Base-by-base conservation (phyloP, 1,140 invertebrate genomes). In the Macrotrachela quadricornifera region DNA sequence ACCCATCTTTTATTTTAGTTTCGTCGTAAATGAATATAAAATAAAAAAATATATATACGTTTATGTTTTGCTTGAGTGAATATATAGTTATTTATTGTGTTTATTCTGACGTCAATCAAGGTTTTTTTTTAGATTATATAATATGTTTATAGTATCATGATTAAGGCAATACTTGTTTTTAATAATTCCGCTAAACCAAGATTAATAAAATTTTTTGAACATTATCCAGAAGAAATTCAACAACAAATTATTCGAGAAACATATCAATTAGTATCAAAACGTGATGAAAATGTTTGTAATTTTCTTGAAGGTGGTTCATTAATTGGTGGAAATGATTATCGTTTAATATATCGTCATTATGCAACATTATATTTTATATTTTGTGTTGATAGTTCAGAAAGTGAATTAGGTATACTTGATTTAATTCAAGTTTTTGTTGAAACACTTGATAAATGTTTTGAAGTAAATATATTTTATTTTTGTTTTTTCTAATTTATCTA, bases 171-270 rank as follows among this genome's bases (percentile, higher is more conserved):
- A 70, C 74, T 99, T 60, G 88, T 99, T 18, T 97, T 99, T 66
- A 99, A 99, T 65, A 97, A 97, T 70, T 90, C 97, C 80, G 92
- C 92, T 41, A 97, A 96, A 73, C 90, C 92, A 38, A 73, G 92
- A 62, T 73, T 99, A 51, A 82, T 85, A 0, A 96, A 96, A 71
- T 97, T 99, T 68, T 99, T 96, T 74, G 83, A 92, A 66, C 88
- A 92, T 73, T 97, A 95, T 73, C 21, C 83, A 70, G 92, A 99
- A 76, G 91, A 94, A 67, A 82, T 94, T 77, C 92, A 99, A 63
- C 92, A 97, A 66, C 88, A 97, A 72, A 97, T 99, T 60, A 87
- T 99, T 56, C 85, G 94, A 68, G 92, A 97, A 74, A 99, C 91
- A 45, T 99, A 96, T 66, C 92, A 97, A 65, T 70, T 97, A 57